Base-by-base conservation (phyloP, 2,797 vertebrate species). In the Mormyrus hasselquistii region DNA sequence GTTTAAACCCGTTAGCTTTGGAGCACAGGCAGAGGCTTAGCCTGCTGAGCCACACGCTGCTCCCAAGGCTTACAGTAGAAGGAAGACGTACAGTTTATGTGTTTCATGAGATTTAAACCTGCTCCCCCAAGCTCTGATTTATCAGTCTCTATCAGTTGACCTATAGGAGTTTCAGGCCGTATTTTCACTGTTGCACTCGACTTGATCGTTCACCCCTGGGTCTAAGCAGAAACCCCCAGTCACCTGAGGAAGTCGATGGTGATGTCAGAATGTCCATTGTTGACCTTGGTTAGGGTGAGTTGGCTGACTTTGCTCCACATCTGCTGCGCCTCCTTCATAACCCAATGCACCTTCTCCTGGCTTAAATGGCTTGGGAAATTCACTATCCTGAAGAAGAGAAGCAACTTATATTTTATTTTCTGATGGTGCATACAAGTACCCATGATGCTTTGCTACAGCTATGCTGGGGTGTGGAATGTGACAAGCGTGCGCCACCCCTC, bases 231-330 rank as follows among this genome's bases (percentile, higher is more conserved):
- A 16, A 14, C 12, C 49, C 44, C 4, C 22, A 79, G 3, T 94
- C 92, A 99, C 98, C 98, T 96, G 1, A 95, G 96, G 92, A 99
- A 99, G 91, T 99, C 97, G 0, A 99, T 98, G 92, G 95, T 94
- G 9, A 99, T 99, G 94, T 99, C 98, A 0, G 98, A 96, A 0
- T 92, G 95, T 79, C 97, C 96, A 12, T 95, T 93, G 29, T 91
- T 94, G 90, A 98, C 93, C 94, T 99, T 98, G 0, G 96, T 97
- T 92, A 99, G 99, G 88, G 96, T 99, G 90, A 99, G 95, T 0
- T 97, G 98, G 0, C 97, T 98, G 91, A 99, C 96, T 0, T 98
- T 95, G 0, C 98, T 99, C 98, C 98, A 99, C 59, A 98, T 97
- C 87, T 93, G 94, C 76, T 98, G 91, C 1, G 98, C 98, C 34